Percentiles rank a stretch among this genome's conserved stretches.
phyloP scores from a whole-genome alignment of 2,888 invertebrate genomes.

The Syrphus vitripennis region DNA sequence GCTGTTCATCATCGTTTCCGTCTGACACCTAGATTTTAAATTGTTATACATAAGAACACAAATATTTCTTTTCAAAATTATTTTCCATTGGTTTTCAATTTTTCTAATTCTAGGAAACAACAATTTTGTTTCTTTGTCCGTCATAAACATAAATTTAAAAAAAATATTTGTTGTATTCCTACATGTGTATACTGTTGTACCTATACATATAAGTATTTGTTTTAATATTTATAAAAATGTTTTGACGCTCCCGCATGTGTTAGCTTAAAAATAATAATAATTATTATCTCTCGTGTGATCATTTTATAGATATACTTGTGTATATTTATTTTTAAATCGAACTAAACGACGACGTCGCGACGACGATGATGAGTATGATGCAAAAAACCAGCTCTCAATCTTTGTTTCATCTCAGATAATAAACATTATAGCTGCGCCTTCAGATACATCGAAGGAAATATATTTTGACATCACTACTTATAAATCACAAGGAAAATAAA shows the following conservation, averaged over 20 bases:
- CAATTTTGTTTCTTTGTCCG: slow-evolving; percentile 5
- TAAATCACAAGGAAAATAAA: slow-evolving; percentile 11
- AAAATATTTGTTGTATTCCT: not conserved
- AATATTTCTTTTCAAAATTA: not conserved
- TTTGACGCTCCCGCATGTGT: not conserved
- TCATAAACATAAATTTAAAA: not conserved
- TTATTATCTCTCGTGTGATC: not conserved
- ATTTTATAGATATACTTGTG: not conserved
- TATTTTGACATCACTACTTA: slow-evolving; percentile 62
- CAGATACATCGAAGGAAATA: slow-evolving; percentile 31
- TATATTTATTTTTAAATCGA: slow-evolving; percentile 38
- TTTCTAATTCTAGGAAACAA: not conserved
- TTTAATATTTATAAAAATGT: slow-evolving; percentile 7
- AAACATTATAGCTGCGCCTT: too few relatives aligned
- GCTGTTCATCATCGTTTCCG: slow-evolving; percentile 28
- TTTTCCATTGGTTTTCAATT: not conserved
- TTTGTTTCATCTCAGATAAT: slow-evolving; percentile 34
- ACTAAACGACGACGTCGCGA: not conserved
- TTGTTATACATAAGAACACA: not conserved
- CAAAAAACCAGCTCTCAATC: slow-evolving; percentile 14
- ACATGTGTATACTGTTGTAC: too few relatives aligned
- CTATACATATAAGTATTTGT: too few relatives aligned
- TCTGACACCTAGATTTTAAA: slow-evolving; percentile 14
- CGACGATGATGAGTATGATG: not conserved
- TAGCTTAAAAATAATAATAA: not conserved